Base-by-base conservation (phyloP, 2,113 vertebrate species). In the Haliaeetus leucogaster region DNA sequence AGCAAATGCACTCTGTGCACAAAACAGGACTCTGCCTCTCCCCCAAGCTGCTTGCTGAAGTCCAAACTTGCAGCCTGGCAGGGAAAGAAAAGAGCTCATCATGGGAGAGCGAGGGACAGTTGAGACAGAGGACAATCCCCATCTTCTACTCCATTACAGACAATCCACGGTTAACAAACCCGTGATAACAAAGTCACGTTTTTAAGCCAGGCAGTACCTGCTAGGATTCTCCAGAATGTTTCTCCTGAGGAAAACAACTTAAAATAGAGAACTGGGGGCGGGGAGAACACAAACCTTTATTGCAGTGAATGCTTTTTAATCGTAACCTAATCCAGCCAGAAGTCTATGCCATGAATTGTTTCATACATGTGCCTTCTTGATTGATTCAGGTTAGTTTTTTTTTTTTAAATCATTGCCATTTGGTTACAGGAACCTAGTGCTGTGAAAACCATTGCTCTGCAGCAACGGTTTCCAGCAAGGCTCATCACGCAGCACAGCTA, bases 281-380 rank as follows among this genome's bases (percentile, higher is more conserved):
- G 26, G 9, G 25, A 3, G 6, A 66, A 36, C 11, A 42, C 3
- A 59, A 80, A 68, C 4, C 9, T 55, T 89, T 67, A 47, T 55
- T 71, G 52, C 36, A 74, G 34, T 0, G 27, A 87, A 70, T 52
- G 4, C 3, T 38, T 86, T 82, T 65, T 1, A 48, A 55, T 34
- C 25, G 92, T 65, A 86, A 19, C 13, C 38, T 26, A 65, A 80
- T 56, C 48, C 29, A 61, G 40, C 8, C 40, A 65, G 20, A 68
- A 65, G 5, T 25, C 10, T 26, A 10, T 10, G 17, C n/a, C 47
- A 80, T 19, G 0, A 59, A 77, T 25, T 56, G 30, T 42, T 91
- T 83, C 53, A 89, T 45, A 38, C 9, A n/a, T 0, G 0, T 43
- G 11, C 20, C 62, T 26, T 67, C 61, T 25, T 82, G 25, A 12